Percentiles rank a stretch among this genome's conserved stretches.
Conservation (phyloP, 2,797 vertebrate species). For the Sebastes dallii region DNA sequence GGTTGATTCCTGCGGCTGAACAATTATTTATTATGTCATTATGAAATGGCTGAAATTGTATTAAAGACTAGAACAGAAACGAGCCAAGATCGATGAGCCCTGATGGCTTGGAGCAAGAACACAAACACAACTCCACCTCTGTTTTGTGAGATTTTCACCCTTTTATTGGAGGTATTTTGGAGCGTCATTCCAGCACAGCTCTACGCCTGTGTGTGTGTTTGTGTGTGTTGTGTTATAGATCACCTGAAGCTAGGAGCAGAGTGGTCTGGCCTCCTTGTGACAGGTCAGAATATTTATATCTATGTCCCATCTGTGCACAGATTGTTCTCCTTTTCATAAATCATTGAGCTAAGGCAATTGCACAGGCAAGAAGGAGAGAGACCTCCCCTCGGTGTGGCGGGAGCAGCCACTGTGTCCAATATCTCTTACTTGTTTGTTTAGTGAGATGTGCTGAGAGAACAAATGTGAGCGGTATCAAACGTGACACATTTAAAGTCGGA, state of each 20-base stretch:
- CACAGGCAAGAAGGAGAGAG: conserved; percentile 71
- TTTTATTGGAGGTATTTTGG: conserved; percentile 1
- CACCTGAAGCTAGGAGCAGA: conserved; percentile 43
- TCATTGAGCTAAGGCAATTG: conserved; percentile 82
- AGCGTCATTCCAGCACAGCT: conserved; percentile 1
- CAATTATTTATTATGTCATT: background rate
- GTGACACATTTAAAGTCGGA: conserved; percentile 51
- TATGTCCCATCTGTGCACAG: conserved; percentile 73
- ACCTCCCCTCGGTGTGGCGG: conserved; percentile 54
- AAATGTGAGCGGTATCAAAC: conserved; percentile 62
- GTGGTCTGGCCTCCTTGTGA: conserved; percentile 53
- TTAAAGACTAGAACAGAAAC: background rate
- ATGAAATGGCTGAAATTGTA: background rate
- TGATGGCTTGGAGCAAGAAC: background rate
- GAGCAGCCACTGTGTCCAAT: conserved; percentile 62
- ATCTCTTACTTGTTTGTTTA: conserved; percentile 67
- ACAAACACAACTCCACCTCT: background rate
- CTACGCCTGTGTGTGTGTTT: background rate
- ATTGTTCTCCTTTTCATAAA: conserved; percentile 82
- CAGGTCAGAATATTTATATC: conserved; percentile 80
- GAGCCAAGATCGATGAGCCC: background rate
- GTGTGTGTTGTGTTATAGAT: conserved; percentile 33
- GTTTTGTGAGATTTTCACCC: background rate
- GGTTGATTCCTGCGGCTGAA: background rate
- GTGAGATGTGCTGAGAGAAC: conserved; percentile 57